Base-by-base conservation (phyloP, 92 coral and sea anemone species). In the Pocillopora meandrina region DNA sequence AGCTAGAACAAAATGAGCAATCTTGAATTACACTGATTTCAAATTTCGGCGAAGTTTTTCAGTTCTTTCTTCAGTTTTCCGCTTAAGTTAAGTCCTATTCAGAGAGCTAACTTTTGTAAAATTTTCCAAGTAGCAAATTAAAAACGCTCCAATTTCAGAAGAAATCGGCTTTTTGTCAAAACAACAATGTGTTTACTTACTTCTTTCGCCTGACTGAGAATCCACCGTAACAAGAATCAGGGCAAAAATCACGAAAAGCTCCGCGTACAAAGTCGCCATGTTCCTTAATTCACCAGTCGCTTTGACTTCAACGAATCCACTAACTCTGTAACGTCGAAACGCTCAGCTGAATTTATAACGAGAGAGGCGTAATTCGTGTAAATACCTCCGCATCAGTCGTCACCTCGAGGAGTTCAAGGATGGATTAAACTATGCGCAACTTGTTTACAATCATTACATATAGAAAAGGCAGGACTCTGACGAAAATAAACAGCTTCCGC, bases 391-490 rank as follows among this genome's bases (percentile, higher is more conserved):
- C 33, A n/a, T 70, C 74, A 26, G 18, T 70, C 74, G 10, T 6
- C 77, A 58, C 78, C 70, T 64, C 17, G 69, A 35, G 69, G 49
- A 56, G 14, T 33, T 55, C 52, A 71, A 60, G 74, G 70, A 11
- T n/a, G 72, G 82, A n/a, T n/a, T 59, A 56, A 35, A 21, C 31
- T 26, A 47, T 35, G 72, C 18, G 26, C 60, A 47, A 33, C 57
- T 70, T 71, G 77, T 70, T 71, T 81, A 71, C 85, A 81, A 59
- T 81, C 77, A 58, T 36, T 34, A 17, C 34, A 71, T 81, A 4
- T 35, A 81, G 66, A 71, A 57, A 81, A 23, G 85, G 85, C 56
- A 34, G 78, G 85, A 71, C 85, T 69, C 15, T 81, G 85, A 81
- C 77, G 77, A 71, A 42, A 70, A 81, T 69, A 83, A 83, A 23